Percentiles rank a stretch among this genome's conserved stretches.
Evolutionary conservation across 1,140 invertebrate genomes (phyloP).

Genomic region (Pseudomyrmex dendroicus): DNA sequence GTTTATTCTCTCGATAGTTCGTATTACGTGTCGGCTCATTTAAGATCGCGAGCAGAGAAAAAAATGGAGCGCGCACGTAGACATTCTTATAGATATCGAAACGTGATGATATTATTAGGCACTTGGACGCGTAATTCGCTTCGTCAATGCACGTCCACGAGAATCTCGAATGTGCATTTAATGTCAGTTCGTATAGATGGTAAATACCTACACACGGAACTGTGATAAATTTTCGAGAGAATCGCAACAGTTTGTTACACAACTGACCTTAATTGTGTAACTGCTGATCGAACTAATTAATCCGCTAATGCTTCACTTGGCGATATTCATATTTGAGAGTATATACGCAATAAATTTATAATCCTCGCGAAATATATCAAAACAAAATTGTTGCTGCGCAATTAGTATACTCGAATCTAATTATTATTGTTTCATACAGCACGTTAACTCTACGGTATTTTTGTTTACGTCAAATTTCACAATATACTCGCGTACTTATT

Average conservation of each 20-base stretch:
- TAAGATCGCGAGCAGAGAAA: neutral
- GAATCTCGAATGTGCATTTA: constrained; percentile 22
- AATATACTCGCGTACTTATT: too few species aligned
- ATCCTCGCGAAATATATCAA: neutral
- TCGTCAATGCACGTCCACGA: constrained; percentile 33
- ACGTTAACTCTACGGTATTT: too few species aligned
- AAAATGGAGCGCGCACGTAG: neutral
- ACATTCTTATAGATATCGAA: constrained; percentile 8
- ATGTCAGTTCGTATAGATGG: neutral
- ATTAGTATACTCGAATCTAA: neutral
- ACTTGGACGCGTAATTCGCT: constrained; percentile 42
- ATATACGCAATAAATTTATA: neutral
- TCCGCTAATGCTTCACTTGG: neutral
- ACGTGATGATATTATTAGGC: constrained; percentile 49
- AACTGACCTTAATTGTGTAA: constrained; percentile 19
- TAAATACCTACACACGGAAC: neutral
- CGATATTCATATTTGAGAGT: neutral
- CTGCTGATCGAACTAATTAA: constrained; percentile 30
- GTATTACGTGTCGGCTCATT: too few species aligned
- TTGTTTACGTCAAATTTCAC: neutral
- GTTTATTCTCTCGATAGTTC: neutral
- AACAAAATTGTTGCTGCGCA: too few species aligned
- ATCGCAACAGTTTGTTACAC: neutral
- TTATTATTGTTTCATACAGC: neutral
- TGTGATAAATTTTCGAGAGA: constrained; percentile 37